Evolutionary conservation across 2,113 vertebrate species (phyloP).

Genomic region (Fukomys damarensis): DNA sequence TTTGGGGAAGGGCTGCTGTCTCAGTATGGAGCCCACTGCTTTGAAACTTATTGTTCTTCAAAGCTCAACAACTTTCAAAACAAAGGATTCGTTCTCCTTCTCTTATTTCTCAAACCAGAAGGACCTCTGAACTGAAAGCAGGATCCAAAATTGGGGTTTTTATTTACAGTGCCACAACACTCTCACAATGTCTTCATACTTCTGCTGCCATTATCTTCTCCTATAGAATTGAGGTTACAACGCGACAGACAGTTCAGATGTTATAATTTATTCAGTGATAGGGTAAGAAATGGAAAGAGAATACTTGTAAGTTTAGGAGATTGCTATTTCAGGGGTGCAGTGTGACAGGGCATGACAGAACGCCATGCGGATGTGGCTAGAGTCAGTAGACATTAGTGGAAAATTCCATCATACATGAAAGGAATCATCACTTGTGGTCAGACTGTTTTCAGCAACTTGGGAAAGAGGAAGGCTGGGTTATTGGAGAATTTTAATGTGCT

Average conservation of each 20-base stretch:
- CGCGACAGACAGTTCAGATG: not conserved
- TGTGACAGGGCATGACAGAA: not conserved
- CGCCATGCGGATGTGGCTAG: not conserved
- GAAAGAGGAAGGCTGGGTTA: not conserved
- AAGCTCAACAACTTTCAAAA: slow-evolving; percentile 15
- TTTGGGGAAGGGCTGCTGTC: not conserved
- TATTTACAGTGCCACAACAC: slow-evolving; percentile 19
- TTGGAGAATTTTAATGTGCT: slow-evolving; percentile 34
- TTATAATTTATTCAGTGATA: not conserved
- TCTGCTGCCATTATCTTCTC: not conserved
- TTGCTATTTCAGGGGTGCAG: not conserved
- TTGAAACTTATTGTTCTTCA: not conserved
- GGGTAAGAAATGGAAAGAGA: slow-evolving; percentile 16
- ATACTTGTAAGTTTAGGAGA: not conserved
- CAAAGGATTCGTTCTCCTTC: slow-evolving; percentile 25
- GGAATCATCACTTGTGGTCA: slow-evolving; percentile 3
- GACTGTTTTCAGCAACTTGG: slow-evolving; percentile 29
- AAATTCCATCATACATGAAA: slow-evolving; percentile 43
- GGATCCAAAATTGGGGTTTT: not conserved
- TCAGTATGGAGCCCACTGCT: not conserved
- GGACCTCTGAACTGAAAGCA: slow-evolving; percentile 26
- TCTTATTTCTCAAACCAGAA: not conserved
- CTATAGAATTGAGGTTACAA: not conserved
- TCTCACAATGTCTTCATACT: not conserved
- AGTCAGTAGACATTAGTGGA: slow-evolving; percentile 36